A percentile compares a stretch with the other conserved stretches of the same genome.
phyloP scores from a whole-genome alignment of 2,113 vertebrate species.

The Eptatretus burgeri region DNA sequence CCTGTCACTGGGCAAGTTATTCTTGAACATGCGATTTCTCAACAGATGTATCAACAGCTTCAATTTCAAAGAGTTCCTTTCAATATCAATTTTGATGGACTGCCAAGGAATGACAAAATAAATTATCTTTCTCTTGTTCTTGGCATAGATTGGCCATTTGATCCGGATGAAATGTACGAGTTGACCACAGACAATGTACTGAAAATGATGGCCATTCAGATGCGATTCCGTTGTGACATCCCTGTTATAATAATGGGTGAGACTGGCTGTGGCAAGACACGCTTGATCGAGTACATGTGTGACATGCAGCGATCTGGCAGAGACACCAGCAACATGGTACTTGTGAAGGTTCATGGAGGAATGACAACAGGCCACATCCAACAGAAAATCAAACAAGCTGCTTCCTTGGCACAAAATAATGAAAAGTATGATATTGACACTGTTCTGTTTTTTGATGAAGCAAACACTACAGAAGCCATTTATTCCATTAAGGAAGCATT shows the following conservation, averaged over 20 bases:
- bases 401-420: constrained; percentile 17
- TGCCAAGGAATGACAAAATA: constrained; percentile 21
- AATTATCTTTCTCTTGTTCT: constrained; percentile 22
- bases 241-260: constrained; percentile 35
- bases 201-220: constrained; percentile 38
- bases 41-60: constrained; percentile 16
- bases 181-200: constrained; percentile 31
- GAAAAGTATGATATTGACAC: constrained; percentile 18
- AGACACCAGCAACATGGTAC: constrained; percentile 22
- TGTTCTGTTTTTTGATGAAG: constrained; percentile 32
- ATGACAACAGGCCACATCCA: constrained; percentile 26
- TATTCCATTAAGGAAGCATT: constrained; percentile 32
- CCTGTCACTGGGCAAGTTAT: constrained; percentile 15
- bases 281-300: constrained; percentile 28
- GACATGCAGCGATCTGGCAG: constrained; percentile 18
- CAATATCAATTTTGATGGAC: constrained; percentile 21
- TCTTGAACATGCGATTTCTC: constrained; percentile 19
- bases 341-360: constrained; percentile 30
- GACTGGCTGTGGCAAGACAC: constrained; percentile 32
- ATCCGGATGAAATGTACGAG: constrained; percentile 30
- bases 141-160: constrained; percentile 14
- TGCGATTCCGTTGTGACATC: constrained; percentile 30
- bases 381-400: constrained; percentile 22
- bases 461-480: constrained; percentile 31
- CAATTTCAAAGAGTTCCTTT: constrained; percentile 19